These are phyloP conservation scores for Clarias platycephalus DNA, from an alignment of 2,797 vertebrate genomes.

Conservation along the genomic window DNA sequence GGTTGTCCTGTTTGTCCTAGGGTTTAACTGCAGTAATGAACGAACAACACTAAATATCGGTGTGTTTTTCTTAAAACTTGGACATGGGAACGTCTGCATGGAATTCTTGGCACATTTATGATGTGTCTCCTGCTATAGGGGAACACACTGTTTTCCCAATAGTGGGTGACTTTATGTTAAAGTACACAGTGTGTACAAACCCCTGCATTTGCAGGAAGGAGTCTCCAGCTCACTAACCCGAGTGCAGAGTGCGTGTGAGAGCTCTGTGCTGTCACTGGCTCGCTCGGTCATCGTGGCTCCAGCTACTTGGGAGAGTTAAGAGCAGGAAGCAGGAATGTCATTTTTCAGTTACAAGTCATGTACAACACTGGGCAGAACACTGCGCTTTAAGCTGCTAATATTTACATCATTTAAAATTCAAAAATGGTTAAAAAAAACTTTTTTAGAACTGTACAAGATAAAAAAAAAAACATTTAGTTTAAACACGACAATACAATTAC, in stretches of 20 bases:
- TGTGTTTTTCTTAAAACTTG: neutral
- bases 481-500: conserved; percentile 72
- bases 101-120: conserved; percentile 41
- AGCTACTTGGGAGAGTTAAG: neutral
- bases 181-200: neutral
- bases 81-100: neutral
- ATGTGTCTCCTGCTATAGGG: neutral
- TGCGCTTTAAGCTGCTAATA: conserved; percentile 70
- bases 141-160: neutral
- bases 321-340: conserved; percentile 37
- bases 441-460: conserved; percentile 76
- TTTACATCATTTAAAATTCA: conserved; percentile 67
- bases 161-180: neutral
- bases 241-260: neutral
- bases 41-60: neutral
- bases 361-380: conserved; percentile 67
- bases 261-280: neutral
- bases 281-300: neutral
- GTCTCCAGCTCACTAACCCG: conserved; percentile 1
- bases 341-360: conserved; percentile 44
- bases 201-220: neutral
- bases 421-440: conserved; percentile 68
- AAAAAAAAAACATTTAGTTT: conserved; percentile 71
- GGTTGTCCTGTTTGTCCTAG: conserved; percentile 4
- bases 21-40: conserved; percentile 21